phyloP scores from a whole-genome alignment of 2,797 vertebrate species.

The Myioborus miniatus region DNA sequence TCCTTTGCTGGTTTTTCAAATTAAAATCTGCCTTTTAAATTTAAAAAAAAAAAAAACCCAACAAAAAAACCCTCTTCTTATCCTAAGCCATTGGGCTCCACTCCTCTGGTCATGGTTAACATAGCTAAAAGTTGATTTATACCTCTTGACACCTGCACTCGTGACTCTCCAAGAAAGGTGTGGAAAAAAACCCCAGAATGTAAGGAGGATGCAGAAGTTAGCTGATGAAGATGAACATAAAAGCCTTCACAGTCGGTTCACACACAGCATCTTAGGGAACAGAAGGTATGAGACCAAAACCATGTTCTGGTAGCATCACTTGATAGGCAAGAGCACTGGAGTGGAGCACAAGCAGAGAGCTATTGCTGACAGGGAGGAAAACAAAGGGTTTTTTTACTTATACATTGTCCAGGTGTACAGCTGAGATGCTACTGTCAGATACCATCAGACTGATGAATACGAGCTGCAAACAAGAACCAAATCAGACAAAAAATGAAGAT shows the following conservation, averaged over 20 bases:
- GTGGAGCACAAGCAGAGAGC: slow-evolving; percentile 27
- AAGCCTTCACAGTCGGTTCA: background rate
- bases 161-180: background rate
- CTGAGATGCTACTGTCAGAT: slow-evolving; percentile 83
- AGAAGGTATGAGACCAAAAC: slow-evolving; percentile 2
- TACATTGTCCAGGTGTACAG: slow-evolving; percentile 82
- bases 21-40: background rate
- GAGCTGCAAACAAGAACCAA: slow-evolving; percentile 78
- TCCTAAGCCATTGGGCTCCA: background rate
- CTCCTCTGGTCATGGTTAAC: background rate
- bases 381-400: slow-evolving; percentile 71
- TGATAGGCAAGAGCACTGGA: slow-evolving; percentile 30
- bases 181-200: background rate
- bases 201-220: background rate
- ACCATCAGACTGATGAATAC: slow-evolving; percentile 76
- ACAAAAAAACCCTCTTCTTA: background rate
- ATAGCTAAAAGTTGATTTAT: background rate
- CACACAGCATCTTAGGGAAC: background rate
- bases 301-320: background rate
- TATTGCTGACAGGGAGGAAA: slow-evolving; percentile 16
- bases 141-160: background rate
- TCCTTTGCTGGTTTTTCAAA: background rate
- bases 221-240: background rate
- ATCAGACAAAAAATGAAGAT: slow-evolving; percentile 33
- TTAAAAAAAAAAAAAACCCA: background rate